These are phyloP conservation scores for Sisyra terminalis DNA, from an alignment of 2,888 invertebrate species.

Conservation along the genomic window DNA sequence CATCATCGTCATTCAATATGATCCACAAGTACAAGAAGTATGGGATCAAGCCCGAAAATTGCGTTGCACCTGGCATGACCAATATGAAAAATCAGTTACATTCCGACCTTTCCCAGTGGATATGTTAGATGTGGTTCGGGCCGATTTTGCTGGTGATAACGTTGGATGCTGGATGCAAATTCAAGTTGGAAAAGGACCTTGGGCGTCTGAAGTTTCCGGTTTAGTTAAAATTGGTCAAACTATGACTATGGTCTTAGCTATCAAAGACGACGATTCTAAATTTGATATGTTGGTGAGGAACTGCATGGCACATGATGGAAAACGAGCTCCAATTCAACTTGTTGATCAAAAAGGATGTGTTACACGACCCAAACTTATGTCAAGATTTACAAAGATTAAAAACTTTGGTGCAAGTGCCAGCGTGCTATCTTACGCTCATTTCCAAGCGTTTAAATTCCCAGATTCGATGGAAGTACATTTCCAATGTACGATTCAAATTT, in stretches of 20 bases:
- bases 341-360: conserved; percentile 89
- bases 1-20: conserved; percentile 84
- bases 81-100: conserved; percentile 88
- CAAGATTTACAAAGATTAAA: conserved; percentile 84
- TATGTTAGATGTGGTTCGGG: conserved; percentile 86
- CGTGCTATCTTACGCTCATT: conserved; percentile 80
- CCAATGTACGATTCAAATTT: conserved; percentile 89
- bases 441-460: conserved; percentile 91
- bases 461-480: conserved; percentile 95
- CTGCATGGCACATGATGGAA: conserved; percentile 89
- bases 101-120: conserved; percentile 90
- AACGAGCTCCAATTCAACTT: conserved; percentile 80
- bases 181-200: conserved; percentile 87
- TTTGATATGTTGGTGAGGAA: conserved; percentile 91
- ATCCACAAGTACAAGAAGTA: conserved; percentile 85
- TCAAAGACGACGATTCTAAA: conserved; percentile 87
- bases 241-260: conserved; percentile 92
- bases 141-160: conserved; percentile 89
- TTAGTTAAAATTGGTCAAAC: conserved; percentile 90
- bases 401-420: conserved; percentile 89
- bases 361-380: conserved; percentile 83
- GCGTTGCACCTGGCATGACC: conserved; percentile 89
- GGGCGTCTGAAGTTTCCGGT: conserved; percentile 90
- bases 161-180: conserved; percentile 98
- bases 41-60: conserved; percentile 90